Conservation (phyloP, 2,888 invertebrate species). For the Sisyra terminalis region DNA sequence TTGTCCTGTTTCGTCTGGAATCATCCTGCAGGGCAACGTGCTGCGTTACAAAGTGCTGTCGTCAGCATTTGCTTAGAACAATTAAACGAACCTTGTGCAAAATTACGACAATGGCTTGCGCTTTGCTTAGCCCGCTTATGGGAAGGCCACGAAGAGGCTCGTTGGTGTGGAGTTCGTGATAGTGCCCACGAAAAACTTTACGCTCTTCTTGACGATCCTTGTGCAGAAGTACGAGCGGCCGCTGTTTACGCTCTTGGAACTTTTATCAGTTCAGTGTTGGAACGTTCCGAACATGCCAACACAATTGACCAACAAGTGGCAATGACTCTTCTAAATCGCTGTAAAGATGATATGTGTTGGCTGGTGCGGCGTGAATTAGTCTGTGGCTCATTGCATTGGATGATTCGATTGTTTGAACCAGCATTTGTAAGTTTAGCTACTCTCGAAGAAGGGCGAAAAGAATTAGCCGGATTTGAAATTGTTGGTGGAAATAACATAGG, state of each 20-base stretch:
- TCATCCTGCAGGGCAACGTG: conserved; percentile 77
- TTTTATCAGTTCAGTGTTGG: conserved; percentile 69
- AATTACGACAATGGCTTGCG: conserved; percentile 75
- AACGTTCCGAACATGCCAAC: conserved; percentile 83
- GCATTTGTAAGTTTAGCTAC: conserved; percentile 67
- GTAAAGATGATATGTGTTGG: conserved; percentile 57
- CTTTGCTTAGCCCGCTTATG: conserved; percentile 82
- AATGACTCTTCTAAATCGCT: conserved; percentile 49
- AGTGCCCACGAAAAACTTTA: conserved; percentile 93
- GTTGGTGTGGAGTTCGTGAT: conserved; percentile 92
- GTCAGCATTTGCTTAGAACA: conserved; percentile 88
- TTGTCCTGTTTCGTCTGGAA: conserved; percentile 85
- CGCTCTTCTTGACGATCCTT: conserved; percentile 57
- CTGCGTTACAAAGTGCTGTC: conserved; percentile 75
- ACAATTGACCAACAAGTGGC: conserved; percentile 88
- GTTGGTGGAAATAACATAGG: conserved; percentile 13
- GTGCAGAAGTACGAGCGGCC: conserved; percentile 86
- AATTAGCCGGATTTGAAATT: conserved; percentile 18
- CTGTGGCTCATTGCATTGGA: conserved; percentile 64
- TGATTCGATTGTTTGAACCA: conserved; percentile 73
- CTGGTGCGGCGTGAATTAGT: conserved; percentile 78
- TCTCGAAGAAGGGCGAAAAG: conserved; percentile 35
- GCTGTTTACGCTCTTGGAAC: conserved; percentile 91
- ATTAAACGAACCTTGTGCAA: conserved; percentile 45
- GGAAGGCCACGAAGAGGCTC: conserved; percentile 73